Percentiles rank a stretch among this genome's conserved stretches.
These are phyloP conservation scores for Ditula angustiorana DNA, from an alignment of 2,888 invertebrate species.

Conservation along the genomic window DNA sequence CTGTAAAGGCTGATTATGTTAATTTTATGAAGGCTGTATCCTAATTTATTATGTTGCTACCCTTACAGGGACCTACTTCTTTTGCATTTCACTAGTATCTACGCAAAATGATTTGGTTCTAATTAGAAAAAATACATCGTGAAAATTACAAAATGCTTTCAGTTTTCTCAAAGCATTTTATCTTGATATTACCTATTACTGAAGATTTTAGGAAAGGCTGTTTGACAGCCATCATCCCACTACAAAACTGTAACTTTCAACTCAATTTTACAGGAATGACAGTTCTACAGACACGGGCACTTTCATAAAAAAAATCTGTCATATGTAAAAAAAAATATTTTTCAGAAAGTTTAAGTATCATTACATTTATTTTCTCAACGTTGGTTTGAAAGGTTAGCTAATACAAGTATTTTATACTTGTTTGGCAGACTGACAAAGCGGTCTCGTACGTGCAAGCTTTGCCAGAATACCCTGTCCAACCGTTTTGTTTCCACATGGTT, in stretches of 20 bases:
- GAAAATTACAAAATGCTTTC: no score
- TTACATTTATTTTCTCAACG: not conserved
- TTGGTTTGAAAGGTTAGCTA: not conserved
- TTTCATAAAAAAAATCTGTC: no score
- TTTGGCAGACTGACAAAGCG: slow-evolving; percentile 1
- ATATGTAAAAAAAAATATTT: no score
- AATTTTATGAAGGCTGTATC: slow-evolving; percentile 30
- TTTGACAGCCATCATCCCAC: no score
- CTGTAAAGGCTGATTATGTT: slow-evolving; percentile 29
- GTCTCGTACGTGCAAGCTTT: not conserved
- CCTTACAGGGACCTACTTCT: slow-evolving; percentile 26
- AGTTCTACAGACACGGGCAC: no score
- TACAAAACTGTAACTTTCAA: no score
- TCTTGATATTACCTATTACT: no score
- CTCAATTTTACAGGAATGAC: no score
- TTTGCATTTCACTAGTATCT: not conserved
- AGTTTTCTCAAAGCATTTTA: no score
- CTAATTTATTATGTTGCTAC: slow-evolving; percentile 33
- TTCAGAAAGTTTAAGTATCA: not conserved
- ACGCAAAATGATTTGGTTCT: not conserved
- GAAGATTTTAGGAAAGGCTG: no score
- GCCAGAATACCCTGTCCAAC: not conserved
- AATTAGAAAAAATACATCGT: no score
- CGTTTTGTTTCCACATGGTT: not conserved
- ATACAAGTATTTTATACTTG: not conserved